A percentile compares a stretch with the other conserved stretches of the same genome.
Conservation (phyloP, 2,797 vertebrate genomes). For the Dermochelys coriacea region DNA sequence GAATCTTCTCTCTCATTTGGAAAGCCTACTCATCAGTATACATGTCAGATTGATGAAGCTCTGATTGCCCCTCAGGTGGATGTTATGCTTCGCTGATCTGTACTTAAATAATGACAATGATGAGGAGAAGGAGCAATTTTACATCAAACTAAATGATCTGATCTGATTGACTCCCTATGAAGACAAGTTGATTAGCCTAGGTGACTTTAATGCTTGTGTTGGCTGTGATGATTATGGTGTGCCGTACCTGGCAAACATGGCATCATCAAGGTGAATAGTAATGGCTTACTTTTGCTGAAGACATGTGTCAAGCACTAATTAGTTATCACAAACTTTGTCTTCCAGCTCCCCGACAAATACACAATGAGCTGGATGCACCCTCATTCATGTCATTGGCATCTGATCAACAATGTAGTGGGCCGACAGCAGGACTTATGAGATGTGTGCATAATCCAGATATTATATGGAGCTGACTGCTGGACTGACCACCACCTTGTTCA, state of each 20-base stretch:
- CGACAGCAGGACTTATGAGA: not conserved
- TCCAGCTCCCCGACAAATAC: not conserved
- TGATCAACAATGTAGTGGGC: not conserved
- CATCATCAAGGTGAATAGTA: not conserved
- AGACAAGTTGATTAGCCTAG: no score
- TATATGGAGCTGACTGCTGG: not conserved
- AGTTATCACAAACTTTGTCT: not conserved
- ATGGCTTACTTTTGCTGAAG: not conserved
- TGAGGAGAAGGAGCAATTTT: no score
- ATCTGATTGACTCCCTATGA: no score
- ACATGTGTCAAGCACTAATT: no score
- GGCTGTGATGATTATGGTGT: not conserved
- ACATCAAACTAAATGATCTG: no score
- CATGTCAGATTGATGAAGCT: no score
- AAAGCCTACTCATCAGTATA: no score
- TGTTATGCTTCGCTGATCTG: no score
- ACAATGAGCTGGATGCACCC: not conserved
- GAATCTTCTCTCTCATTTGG: no score
- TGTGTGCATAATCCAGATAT: not conserved
- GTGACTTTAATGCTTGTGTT: not conserved
- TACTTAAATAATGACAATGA: no score
- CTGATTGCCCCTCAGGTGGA: no score
- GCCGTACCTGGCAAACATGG: not conserved
- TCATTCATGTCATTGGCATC: not conserved
- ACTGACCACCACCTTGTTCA: not conserved